Evolutionary conservation across 2,797 vertebrate genomes (phyloP), one percentile per base, ranked within the genome.

Genomic region (Salmo trutta): DNA sequence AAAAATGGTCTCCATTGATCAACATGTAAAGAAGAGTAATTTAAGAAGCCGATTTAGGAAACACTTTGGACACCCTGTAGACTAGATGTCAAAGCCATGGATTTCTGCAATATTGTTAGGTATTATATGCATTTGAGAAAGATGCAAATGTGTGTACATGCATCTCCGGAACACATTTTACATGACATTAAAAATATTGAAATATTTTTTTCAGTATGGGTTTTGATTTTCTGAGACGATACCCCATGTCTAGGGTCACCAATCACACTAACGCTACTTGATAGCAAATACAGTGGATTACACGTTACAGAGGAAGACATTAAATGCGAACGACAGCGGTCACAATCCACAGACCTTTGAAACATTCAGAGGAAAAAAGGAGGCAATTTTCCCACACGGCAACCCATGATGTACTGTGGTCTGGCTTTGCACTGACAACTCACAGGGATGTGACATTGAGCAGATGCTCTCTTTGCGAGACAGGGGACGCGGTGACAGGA

Each of bases 371-470:
- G 69, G 33, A 12, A 77, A 59, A 36, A 71, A 75, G 70, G 79
- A 59, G 77, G 79, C 65, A 12, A 80, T 73, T 41, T 53, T 81
- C 70, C 67, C 62, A 0, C 74, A 87, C 75, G 52, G 78, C 76
- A 53, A 62, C 75, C 74, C 71, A 75, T 89, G 86, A 89, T 86
- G 75, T 76, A 83, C 86, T 85, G 73, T 64, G 77, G 73, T 75
- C 51, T 73, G 70, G 77, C 74, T 76, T 21, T 73, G 77, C 65
- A 66, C 68, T 87, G 90, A 86, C 86, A 87, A 73, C 83, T 78
- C 67, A 54, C 77, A 79, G 75, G 75, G 75, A 15, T 21, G 19
- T 91, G 90, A 93, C 83, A 81, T 66, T 91, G 85, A 83, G 84
- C 91, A 93, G 91, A 85, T 81, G 64, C 8, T 10, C 79, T 75